Evolutionary conservation across 2,888 invertebrate species (phyloP).

Genomic region (Sinelater perroti): DNA sequence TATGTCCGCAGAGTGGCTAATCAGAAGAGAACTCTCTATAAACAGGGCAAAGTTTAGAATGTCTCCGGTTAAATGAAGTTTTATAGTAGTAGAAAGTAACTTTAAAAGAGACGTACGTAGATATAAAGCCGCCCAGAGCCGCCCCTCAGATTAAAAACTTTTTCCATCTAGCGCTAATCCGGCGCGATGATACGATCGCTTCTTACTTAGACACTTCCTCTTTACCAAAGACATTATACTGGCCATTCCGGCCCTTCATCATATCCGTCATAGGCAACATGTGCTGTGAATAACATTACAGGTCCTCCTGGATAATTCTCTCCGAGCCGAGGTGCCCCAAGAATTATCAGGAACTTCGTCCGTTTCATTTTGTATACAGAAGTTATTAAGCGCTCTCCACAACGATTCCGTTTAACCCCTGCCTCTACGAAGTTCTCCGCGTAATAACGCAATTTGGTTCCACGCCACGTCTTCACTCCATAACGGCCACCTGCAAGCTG

Average conservation of each 20-base stretch:
- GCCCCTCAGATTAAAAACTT: constrained; percentile 47
- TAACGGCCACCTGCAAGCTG: constrained; percentile 46
- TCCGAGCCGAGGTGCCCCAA: too few species aligned
- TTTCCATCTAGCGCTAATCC: constrained; percentile 52
- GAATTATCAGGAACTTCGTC: constrained; percentile 19
- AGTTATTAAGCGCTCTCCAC: constrained; percentile 25
- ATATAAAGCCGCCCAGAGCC: constrained; percentile 31
- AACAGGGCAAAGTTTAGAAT: constrained; percentile 10
- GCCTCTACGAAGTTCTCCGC: constrained; percentile 26
- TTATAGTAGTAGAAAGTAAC: constrained; percentile 25
- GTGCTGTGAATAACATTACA: constrained; percentile 15
- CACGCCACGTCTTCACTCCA: constrained; percentile 46
- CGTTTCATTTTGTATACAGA: constrained; percentile 27
- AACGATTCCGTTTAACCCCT: constrained; percentile 30
- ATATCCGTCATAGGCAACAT: constrained; percentile 16
- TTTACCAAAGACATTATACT: constrained; percentile 14
- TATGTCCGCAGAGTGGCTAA: too few species aligned
- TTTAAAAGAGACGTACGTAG: constrained; percentile 26
- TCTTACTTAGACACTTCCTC: constrained; percentile 31
- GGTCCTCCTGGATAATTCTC: too few species aligned
- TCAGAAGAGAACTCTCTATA: constrained; percentile 1
- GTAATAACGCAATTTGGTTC: constrained; percentile 42
- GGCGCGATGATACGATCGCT: constrained; percentile 45
- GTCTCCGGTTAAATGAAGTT: constrained; percentile 25
- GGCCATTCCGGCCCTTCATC: too few species aligned